phyloP scores from a whole-genome alignment of 2,113 vertebrate species.

The Trinectes maculatus region DNA sequence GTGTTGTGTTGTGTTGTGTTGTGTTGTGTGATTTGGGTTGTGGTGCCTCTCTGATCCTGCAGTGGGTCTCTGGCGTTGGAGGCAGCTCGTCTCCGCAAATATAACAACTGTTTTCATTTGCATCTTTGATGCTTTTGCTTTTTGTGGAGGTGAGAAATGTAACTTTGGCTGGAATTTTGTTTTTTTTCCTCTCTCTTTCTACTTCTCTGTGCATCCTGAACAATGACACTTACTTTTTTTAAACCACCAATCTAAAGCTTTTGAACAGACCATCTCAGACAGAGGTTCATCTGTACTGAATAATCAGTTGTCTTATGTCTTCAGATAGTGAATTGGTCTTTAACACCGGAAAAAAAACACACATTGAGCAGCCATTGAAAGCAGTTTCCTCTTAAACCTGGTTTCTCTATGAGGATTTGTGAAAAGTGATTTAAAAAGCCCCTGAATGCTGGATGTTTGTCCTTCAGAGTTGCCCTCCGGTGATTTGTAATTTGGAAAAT shows the following conservation, averaged over 20 bases:
- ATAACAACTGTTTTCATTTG: conserved; percentile 70
- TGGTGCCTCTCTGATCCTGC: conserved; percentile 57
- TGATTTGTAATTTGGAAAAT: conserved; percentile 6
- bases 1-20: too few species aligned
- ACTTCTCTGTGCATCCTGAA: conserved; percentile 35
- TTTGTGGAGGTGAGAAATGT: conserved; percentile 60
- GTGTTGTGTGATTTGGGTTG: conserved; percentile 59
- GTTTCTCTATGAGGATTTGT: conserved; percentile 6
- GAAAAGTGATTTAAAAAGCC: conserved; percentile 5
- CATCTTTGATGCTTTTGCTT: conserved; percentile 65
- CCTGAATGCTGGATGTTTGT: not conserved
- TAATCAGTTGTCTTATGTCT: conserved; percentile 10
- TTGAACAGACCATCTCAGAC: conserved; percentile 6
- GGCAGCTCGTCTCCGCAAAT: conserved; percentile 42
- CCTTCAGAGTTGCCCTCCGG: not conserved
- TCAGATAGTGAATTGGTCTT: not conserved
- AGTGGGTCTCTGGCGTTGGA: conserved; percentile 60
- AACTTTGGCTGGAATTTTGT: conserved; percentile 65
- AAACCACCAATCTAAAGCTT: not conserved
- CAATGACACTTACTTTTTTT: conserved; percentile 48
- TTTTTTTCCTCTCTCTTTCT: conserved; percentile 44
- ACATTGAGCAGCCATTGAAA: not conserved
- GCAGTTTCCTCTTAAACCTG: not conserved
- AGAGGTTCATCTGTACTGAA: conserved; percentile 28
- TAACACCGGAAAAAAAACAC: not conserved